These are phyloP conservation scores for Melanerpes formicivorus DNA, from an alignment of 2,113 vertebrate genomes.

Conservation along the genomic window DNA sequence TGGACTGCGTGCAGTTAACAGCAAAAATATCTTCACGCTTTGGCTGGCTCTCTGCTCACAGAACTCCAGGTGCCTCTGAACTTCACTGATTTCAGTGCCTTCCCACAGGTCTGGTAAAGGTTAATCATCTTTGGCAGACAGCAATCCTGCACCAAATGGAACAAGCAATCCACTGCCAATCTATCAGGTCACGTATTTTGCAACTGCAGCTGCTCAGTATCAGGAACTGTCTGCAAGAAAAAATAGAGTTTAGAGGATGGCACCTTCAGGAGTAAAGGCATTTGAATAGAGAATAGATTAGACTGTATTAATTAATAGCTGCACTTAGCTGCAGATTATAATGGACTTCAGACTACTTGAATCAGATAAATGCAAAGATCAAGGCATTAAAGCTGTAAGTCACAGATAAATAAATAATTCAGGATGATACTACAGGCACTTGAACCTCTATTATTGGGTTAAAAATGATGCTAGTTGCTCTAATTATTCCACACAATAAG, in stretches of 20 bases:
- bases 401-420: background rate
- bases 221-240: slow-evolving; percentile 59
- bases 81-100: background rate
- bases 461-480: background rate
- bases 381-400: background rate
- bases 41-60: background rate
- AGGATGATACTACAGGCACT: background rate
- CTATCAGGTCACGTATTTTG: slow-evolving; percentile 7
- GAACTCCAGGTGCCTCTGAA: background rate
- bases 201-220: slow-evolving; percentile 19
- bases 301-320: background rate
- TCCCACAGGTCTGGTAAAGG: slow-evolving; percentile 15
- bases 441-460: background rate
- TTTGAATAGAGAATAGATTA: background rate
- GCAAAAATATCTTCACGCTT: background rate
- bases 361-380: background rate
- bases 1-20: background rate
- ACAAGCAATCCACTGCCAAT: slow-evolving; percentile 41
- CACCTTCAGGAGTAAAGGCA: background rate
- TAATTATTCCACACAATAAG: background rate
- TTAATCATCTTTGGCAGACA: slow-evolving; percentile 48
- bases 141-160: slow-evolving; percentile 1
- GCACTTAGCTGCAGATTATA: background rate
- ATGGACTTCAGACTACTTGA: background rate
- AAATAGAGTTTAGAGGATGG: slow-evolving; percentile 16